phyloP scores from a whole-genome alignment of 2,797 vertebrate genomes.

The Fundulus diaphanus region DNA sequence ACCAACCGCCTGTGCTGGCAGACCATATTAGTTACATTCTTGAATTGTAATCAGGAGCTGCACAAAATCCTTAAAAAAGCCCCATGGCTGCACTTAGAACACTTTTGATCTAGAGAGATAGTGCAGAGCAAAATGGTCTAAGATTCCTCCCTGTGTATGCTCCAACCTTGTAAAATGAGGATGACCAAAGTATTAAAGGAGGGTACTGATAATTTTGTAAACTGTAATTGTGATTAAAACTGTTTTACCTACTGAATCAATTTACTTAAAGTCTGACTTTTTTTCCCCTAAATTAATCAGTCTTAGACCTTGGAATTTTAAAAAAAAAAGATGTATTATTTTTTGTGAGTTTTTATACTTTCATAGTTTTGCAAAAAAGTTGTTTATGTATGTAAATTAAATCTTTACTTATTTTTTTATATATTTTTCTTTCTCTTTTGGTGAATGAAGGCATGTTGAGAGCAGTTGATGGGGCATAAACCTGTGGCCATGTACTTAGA shows the following conservation, averaged over 20 bases:
- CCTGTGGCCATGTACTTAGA: conserved; percentile 46
- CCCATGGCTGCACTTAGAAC: not conserved
- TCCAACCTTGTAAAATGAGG: not conserved
- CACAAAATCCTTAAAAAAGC: not conserved
- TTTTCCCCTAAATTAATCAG: not conserved
- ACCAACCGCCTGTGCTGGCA: not conserved
- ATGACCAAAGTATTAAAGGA: not conserved
- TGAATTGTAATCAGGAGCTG: not conserved
- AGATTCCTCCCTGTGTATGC: not conserved
- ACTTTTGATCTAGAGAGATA: not conserved
- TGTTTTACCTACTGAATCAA: not conserved
- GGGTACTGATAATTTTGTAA: not conserved
- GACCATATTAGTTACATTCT: not conserved
- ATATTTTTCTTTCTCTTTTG: not conserved
- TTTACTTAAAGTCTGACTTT: not conserved
- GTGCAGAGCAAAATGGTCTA: not conserved
- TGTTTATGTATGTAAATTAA: not conserved
- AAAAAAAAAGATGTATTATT: not conserved
- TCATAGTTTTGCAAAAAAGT: not conserved
- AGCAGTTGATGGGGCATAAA: conserved; percentile 42
- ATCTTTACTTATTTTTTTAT: not conserved
- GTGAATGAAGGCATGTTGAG: conserved; percentile 24
- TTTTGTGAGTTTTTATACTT: not conserved
- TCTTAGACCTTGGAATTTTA: not conserved
- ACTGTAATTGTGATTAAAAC: not conserved